Conservation (phyloP, 1,140 invertebrate species). For the Zaprionus tsacasi region DNA sequence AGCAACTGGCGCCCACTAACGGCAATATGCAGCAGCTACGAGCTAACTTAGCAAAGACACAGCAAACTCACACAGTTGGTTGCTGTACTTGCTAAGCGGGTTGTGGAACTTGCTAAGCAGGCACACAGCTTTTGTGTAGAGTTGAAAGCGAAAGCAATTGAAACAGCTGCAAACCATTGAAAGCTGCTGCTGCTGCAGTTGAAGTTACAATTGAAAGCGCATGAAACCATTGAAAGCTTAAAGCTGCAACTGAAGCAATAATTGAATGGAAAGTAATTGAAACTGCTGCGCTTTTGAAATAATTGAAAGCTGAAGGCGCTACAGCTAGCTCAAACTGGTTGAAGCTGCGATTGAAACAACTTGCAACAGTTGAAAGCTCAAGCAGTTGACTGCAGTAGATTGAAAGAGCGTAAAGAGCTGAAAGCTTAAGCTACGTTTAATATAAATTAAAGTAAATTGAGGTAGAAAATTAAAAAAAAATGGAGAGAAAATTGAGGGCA, state of each 20-base stretch:
- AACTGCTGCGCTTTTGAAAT: too few species aligned
- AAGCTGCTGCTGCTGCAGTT: too few species aligned
- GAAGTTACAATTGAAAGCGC: not conserved
- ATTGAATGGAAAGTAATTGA: too few species aligned
- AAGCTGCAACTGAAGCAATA: not conserved
- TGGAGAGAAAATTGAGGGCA: too few species aligned
- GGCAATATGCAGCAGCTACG: not conserved
- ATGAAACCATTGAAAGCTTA: not conserved
- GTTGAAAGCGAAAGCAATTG: slow-evolving; percentile 4
- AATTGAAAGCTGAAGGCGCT: too few species aligned
- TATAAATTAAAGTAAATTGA: not conserved
- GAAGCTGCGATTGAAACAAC: not conserved
- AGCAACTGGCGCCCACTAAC: slow-evolving; percentile 18
- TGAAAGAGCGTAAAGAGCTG: not conserved
- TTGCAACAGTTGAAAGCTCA: not conserved
- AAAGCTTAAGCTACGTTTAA: not conserved
- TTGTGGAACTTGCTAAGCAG: not conserved
- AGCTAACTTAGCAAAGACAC: not conserved
- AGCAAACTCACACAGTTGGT: not conserved
- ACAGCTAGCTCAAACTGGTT: too few species aligned
- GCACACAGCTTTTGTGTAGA: not conserved
- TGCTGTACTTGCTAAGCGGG: not conserved
- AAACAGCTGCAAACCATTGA: not conserved
- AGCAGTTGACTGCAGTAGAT: not conserved
- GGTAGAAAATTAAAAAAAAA: not conserved